Conservation (phyloP, 2,113 vertebrate genomes). For the Enhydra lutris region DNA sequence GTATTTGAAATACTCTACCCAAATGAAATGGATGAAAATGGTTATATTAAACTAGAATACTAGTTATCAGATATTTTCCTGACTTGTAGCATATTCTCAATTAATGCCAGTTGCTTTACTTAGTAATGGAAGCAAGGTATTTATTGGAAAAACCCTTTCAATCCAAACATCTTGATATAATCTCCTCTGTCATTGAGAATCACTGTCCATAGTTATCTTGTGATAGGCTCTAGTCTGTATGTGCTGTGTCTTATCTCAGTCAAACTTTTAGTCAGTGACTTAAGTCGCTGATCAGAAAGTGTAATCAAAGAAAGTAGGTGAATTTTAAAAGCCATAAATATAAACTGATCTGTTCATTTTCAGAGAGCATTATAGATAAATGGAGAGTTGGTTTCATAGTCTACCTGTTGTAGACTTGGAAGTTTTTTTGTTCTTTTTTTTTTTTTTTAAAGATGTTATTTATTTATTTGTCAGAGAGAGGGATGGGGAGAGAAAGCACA, state of each 20-base stretch:
- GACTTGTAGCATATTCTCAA: not conserved
- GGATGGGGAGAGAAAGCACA: not conserved
- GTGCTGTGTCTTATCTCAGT: not conserved
- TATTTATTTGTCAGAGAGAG: not conserved
- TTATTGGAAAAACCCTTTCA: not conserved
- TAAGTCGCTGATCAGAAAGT: slow-evolving; percentile 2
- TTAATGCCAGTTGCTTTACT: not conserved
- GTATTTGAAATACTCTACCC: not conserved
- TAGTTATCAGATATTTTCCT: not conserved
- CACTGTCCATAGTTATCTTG: not conserved
- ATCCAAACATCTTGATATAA: not conserved
- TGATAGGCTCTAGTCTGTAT: not conserved
- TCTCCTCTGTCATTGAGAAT: not conserved
- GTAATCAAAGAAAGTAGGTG: not conserved
- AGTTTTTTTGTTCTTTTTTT: not conserved
- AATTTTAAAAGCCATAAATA: slow-evolving; percentile 18
- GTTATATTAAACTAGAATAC: not conserved
- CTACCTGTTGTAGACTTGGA: not conserved
- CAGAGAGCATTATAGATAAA: not conserved
- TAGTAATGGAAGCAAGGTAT: not conserved
- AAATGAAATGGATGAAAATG: not conserved
- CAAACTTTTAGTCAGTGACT: not conserved
- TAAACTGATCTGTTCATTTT: not conserved
- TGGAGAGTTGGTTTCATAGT: not conserved
- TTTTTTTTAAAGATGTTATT: not conserved